Evolutionary conservation across 2,113 vertebrate genomes (phyloP).

Genomic region (Sinocyclocheilus anophthalmus): DNA sequence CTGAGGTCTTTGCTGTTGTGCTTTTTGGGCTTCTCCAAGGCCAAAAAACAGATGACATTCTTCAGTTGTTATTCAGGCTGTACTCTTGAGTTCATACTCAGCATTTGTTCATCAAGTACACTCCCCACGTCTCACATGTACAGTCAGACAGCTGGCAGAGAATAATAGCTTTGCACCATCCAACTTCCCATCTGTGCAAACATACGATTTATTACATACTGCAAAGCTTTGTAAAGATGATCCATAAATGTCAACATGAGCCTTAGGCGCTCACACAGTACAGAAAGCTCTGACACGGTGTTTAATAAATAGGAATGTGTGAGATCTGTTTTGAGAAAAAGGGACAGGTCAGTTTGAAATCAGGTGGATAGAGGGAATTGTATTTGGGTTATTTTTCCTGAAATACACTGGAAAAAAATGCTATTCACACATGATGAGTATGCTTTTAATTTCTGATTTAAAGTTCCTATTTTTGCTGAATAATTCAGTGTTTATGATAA

Average conservation of each 20-base stretch:
- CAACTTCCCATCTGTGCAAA: neutral
- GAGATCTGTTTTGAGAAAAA: neutral
- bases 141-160: constrained; percentile 5
- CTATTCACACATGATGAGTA: no score
- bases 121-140: neutral
- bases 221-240: constrained; percentile 9
- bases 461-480: no score
- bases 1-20: constrained; percentile 10
- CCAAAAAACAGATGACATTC: constrained; percentile 33
- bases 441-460: no score
- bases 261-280: neutral
- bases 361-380: neutral
- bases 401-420: neutral
- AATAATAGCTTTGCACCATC: constrained; percentile 20
- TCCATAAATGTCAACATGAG: constrained; percentile 7
- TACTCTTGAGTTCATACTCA: neutral
- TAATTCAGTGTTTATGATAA: no score
- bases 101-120: constrained; percentile 3
- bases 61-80: neutral
- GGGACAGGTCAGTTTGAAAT: neutral
- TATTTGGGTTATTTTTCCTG: neutral
- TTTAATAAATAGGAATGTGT: neutral
- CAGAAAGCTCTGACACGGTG: neutral
- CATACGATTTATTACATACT: neutral
- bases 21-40: constrained; percentile 20